Percentiles rank a stretch among this genome's conserved stretches.
Evolutionary conservation across 2,797 vertebrate species (phyloP).

Genomic region (Graptemys geographica): DNA sequence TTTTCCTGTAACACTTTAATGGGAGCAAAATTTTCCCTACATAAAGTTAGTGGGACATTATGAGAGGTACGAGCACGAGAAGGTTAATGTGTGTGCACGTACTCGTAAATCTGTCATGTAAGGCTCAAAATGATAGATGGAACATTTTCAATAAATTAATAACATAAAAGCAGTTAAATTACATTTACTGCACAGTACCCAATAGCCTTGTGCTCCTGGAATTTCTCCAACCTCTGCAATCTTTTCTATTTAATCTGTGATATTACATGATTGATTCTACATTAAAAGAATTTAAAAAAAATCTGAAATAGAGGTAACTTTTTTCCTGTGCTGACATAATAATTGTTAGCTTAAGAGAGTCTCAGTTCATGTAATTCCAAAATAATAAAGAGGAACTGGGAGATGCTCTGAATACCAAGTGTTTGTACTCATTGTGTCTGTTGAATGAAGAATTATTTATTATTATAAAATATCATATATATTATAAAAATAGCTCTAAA

Average conservation of each 20-base stretch:
- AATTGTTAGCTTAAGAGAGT: constrained; percentile 22
- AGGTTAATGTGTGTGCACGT: not conserved
- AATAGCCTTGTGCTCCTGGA: constrained; percentile 9
- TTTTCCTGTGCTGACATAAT: not conserved
- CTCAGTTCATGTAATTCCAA: constrained; percentile 10
- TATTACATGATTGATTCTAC: constrained; percentile 59
- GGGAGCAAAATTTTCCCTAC: not conserved
- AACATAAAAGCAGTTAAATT: constrained; percentile 52
- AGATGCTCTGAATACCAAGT: not conserved
- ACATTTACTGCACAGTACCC: constrained; percentile 28
- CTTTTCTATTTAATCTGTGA: constrained; percentile 60
- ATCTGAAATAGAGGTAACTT: constrained; percentile 32
- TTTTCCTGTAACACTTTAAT: not conserved
- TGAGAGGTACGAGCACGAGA: not conserved
- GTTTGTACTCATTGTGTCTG: not conserved
- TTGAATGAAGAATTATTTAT: constrained; percentile 27
- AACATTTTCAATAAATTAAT: constrained; percentile 17
- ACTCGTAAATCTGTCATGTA: not conserved
- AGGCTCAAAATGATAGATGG: not conserved
- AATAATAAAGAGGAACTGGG: constrained; percentile 33
- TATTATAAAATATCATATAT: too few relatives aligned
- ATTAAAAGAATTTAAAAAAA: constrained; percentile 61
- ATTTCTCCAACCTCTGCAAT: constrained; percentile 35
- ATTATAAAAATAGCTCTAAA: constrained; percentile 54
- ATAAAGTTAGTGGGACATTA: not conserved